Evolutionary conservation across 2,797 vertebrate genomes (phyloP).

Genomic region (Halcyon smyrnensis): DNA sequence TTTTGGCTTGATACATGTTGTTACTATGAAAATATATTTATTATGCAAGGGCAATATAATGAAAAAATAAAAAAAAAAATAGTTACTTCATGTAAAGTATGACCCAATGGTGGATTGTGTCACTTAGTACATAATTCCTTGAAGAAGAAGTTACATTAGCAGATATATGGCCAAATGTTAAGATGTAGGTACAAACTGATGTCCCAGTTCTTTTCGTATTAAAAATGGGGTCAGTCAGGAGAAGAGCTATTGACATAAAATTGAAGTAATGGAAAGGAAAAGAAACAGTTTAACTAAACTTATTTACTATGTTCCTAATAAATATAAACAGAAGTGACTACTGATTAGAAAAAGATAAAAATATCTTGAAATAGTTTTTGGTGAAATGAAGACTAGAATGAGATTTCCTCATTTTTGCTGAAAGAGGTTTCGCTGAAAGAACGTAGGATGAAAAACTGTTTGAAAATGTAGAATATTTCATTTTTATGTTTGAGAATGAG

Average conservation of each 20-base stretch:
- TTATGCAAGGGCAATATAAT: not conserved
- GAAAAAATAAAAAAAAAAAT: not conserved
- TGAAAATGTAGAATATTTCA: not conserved
- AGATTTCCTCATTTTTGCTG: not conserved
- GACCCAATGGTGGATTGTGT: not conserved
- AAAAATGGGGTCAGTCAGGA: not conserved
- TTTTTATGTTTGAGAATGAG: not conserved
- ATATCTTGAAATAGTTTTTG: not conserved
- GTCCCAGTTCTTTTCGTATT: not conserved
- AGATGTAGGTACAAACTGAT: not conserved
- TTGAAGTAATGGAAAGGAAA: not conserved
- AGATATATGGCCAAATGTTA: not conserved
- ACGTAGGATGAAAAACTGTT: not conserved
- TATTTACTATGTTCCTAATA: not conserved
- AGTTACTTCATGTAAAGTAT: not conserved
- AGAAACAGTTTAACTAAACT: not conserved
- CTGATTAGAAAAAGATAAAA: not conserved
- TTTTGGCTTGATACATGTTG: not conserved
- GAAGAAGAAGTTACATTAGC: not conserved
- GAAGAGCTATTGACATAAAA: not conserved
- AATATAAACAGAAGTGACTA: not conserved
- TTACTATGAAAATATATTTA: not conserved
- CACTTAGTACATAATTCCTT: not conserved
- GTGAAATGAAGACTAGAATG: not conserved
- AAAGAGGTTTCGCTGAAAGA: not conserved